Evolutionary conservation across 2,113 vertebrate species (phyloP), one percentile per base, ranked within the genome.

Genomic region (Symphodus melops): DNA sequence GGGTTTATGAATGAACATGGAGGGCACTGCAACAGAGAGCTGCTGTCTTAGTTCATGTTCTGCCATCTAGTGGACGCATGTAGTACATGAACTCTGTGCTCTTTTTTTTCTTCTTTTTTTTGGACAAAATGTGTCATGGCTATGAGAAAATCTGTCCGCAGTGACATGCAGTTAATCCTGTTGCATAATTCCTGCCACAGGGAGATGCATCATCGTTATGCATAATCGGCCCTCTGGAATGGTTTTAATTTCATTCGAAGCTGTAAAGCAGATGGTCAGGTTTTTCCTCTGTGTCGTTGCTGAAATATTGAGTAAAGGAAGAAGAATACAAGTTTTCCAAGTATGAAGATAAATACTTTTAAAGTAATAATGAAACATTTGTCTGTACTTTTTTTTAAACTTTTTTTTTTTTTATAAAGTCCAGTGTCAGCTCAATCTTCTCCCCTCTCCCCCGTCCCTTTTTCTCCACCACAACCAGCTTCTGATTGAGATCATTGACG

Each of bases 401-500:
- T n/a, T n/a, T n/a, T n/a, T n/a, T n/a, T n/a, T n/a, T n/a, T n/a
- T n/a, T n/a, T n/a, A n/a, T 2, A 17, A 17, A 46, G 36, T 46
- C 20, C 9, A 9, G 11, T 36, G 7, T 53, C 11, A 41, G 13
- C 8, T 33, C 19, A 37, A 37, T n/a, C 46, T 56, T 12, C 23
- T 39, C 17, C 17, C 57, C 19, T 46, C 13, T 8, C 4, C 8
- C 16, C 28, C n/a, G n/a, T n/a, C 12, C 6, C 19, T 17, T 65
- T 7, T 12, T 20, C 3, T 72, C 16, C 21, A 46, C 51, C 5
- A 10, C 8, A 5, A 56, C 36, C 89, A 99, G 97, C 93, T 98
- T 57, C 89, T 97, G 81, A 92, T 99, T 23, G 96, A 99, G 92
- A 97, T 99, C 23, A 97, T 97, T 58, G 97, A 99, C 0, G 96